Base-by-base conservation (phyloP, 2,888 invertebrate species). In the Pocota personata region DNA sequence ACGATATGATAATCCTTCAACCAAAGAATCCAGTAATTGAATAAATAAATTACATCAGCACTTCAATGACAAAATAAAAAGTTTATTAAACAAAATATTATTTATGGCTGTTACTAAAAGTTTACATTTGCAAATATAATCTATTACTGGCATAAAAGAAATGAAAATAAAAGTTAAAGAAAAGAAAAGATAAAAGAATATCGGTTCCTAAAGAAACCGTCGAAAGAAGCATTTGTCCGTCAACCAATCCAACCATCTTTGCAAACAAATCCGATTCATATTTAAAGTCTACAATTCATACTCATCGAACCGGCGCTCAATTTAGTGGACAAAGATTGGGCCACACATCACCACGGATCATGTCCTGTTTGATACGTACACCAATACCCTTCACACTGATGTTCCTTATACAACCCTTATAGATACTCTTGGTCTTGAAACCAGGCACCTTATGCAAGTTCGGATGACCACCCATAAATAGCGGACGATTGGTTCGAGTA, bases 401-500 rank as follows among this genome's bases (percentile, higher is more conserved):
- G 90, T 96, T 96, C 66, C 93, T 94, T 55, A 98, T 95, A 90
- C 97, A 97, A 21, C 97, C 97, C 40, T 96, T 95, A 92, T 95
- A 98, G 8, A 96, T 95, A 27, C 94, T 94, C 12, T 94, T 93
- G 0, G 97, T 95, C 43, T 94, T 94, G 3, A 97, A 94, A 1
- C 97, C 98, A 32, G 95, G 93, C 5, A 91, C 90, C 88, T 91
- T 92, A 66, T 90, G 88, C 76, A 93, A 91, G 72, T 94, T 93
- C 1, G 96, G 95, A 92, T 98, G 96, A 0, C 98, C 98, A 19
- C 99, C 99, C 89, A 99, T 94, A 92, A 96, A 99, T 35, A 99
- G 93, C 0, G 98, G 97, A 83, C 97, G 95, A 30, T 95, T 95
- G 0, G 98, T 97, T 89, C 96, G 95, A 0, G 97, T 97, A 0